phyloP scores from a whole-genome alignment of 2,113 vertebrate genomes.

The Hiodon tergisus region DNA sequence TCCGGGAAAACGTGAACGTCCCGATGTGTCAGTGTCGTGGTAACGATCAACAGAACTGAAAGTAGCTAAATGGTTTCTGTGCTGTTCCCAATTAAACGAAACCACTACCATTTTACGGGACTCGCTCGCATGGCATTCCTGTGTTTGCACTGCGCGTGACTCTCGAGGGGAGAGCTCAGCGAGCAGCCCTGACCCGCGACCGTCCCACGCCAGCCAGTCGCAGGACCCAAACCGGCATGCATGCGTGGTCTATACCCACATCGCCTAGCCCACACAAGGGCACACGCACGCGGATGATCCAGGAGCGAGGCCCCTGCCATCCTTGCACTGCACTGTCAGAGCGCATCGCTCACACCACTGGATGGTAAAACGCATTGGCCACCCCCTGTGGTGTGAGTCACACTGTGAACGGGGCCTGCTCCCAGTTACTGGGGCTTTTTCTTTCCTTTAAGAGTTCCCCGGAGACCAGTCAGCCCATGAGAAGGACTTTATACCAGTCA shows the following conservation, averaged over 20 bases:
- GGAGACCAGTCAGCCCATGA: background rate
- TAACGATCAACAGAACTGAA: background rate
- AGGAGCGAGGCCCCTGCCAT: too few species aligned
- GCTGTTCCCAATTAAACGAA: background rate
- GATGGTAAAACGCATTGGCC: background rate
- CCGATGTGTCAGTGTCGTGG: background rate
- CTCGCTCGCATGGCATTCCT: background rate
- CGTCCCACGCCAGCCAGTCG: background rate
- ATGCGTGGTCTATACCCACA: too few species aligned
- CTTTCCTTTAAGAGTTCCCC: constrained; percentile 8
- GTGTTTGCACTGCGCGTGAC: background rate
- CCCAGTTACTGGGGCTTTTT: constrained; percentile 31
- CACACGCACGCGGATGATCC: too few species aligned
- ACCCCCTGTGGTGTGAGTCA: background rate
- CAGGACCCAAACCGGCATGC: background rate
- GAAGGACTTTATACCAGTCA: background rate
- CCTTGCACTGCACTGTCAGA: background rate
- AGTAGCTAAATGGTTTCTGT: background rate
- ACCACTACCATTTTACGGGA: background rate
- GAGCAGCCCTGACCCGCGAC: background rate
- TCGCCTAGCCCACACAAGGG: background rate
- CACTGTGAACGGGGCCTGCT: constrained; percentile 27
- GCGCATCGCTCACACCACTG: constrained; percentile 5
- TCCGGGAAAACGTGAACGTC: too few species aligned
- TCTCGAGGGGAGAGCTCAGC: background rate